phyloP scores from a whole-genome alignment of 2,888 invertebrate species.

The Rhaphigaster nebulosa region DNA sequence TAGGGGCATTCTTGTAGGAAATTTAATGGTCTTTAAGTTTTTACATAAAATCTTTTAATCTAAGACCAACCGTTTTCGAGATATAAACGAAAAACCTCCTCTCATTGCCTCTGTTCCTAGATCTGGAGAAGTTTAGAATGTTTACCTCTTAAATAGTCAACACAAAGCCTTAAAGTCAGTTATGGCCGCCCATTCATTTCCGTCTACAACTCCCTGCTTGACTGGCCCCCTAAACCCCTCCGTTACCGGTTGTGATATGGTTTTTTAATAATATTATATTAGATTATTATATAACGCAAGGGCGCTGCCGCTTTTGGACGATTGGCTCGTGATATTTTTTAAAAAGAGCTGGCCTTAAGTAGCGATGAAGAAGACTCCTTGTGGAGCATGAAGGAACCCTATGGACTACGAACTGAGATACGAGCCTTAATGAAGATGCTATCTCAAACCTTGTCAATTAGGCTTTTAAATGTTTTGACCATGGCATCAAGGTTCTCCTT shows the following conservation, averaged over 20 bases:
- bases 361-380: not conserved
- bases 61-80: too few species aligned
- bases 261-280: not conserved
- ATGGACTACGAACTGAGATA: not conserved
- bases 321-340: not conserved
- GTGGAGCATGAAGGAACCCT: not conserved
- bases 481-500: conserved; percentile 6
- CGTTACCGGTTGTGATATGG: not conserved
- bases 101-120: too few species aligned
- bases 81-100: too few species aligned
- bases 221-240: too few species aligned
- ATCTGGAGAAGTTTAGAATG: too few species aligned
- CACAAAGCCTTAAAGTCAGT: too few species aligned
- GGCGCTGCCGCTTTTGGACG: not conserved
- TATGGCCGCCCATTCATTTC: too few species aligned
- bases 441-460: conserved; percentile 38
- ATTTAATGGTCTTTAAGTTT: too few species aligned
- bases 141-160: too few species aligned
- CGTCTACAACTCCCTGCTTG: too few species aligned
- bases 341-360: not conserved
- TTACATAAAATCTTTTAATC: too few species aligned
- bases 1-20: too few species aligned
- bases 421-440: conserved; percentile 11
- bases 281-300: not conserved
- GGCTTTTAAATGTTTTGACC: conserved; percentile 44